Evolutionary conservation across 1,140 invertebrate genomes (phyloP), one percentile per base, ranked within the genome.

Genomic region (Venturia canescens): DNA sequence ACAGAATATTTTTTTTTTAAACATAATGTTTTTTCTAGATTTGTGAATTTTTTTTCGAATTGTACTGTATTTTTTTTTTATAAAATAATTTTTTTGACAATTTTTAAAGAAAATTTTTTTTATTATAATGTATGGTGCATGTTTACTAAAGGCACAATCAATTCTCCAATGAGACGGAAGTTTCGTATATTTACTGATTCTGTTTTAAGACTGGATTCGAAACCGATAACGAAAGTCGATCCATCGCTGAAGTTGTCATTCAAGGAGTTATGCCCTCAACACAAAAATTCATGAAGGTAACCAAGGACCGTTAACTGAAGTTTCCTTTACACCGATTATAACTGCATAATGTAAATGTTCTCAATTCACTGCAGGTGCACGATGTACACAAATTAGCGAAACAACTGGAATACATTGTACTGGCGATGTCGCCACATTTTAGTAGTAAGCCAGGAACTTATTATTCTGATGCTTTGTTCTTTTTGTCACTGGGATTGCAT

Each of bases 381-480:
- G 93, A 96, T 90, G 93, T 96, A 23, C 92, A 94, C 79, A 88
- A 93, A 69, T 89, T 96, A 80, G 93, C 94, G 11, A 88, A 89
- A 34, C 91, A 94, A 83, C 91, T 97, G 34, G 88, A 94, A 69
- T 93, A 94, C 83, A 94, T 96, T 81, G 93, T 97, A 2, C 90
- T 92, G 9, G 92, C 93, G 29, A 94, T 97, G 93, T 95, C 95
- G 75, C 93, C 94, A 21, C 94, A 95, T 87, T 97, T 97, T 88
- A 97, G 95, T 84, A 95, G 94, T 53, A 94, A 94, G 84, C 95
- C 95, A 75, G 95, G 96, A 81, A 94, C 95, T 1, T 97, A 97
- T 86, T 97, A 97, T 86, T 96, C 95, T 74, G 95, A 97, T 91
- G 94, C 95, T 0, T 88, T 97, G 1, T 98, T 97, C 88, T 97